These are phyloP conservation scores for Ridgeia piscesae DNA, from an alignment of 1,140 invertebrate species.

Conservation along the genomic window DNA sequence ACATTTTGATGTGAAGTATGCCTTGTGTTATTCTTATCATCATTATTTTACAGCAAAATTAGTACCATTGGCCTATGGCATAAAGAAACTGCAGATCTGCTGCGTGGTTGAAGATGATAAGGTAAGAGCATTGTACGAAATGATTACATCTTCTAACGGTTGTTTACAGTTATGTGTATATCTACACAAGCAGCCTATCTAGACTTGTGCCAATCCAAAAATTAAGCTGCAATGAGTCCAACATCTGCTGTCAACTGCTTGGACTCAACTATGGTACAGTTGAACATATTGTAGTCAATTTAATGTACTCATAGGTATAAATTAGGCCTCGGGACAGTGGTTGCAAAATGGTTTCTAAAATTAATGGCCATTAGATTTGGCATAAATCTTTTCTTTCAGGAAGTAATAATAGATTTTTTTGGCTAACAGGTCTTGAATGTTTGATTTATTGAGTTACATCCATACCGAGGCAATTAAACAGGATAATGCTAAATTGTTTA, in stretches of 20 bases:
- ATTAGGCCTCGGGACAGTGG: no score
- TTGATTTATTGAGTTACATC: neutral
- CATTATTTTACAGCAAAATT: constrained; percentile 72
- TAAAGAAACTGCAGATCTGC: constrained; percentile 90
- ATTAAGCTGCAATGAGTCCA: neutral
- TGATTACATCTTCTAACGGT: constrained; percentile 59
- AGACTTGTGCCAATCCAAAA: neutral
- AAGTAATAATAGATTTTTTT: neutral
- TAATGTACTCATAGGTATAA: no score
- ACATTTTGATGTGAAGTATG: no score
- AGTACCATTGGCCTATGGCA: constrained; percentile 90
- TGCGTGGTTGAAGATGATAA: constrained; percentile 92
- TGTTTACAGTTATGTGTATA: neutral
- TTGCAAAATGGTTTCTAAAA: no score
- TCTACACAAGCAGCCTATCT: no score
- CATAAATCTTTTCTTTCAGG: neutral
- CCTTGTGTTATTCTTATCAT: neutral
- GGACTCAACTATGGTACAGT: no score
- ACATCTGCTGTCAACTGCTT: no score
- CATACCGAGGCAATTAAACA: neutral
- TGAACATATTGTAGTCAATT: no score
- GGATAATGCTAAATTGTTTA: no score
- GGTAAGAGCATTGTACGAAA: constrained; percentile 57
- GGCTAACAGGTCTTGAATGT: neutral
- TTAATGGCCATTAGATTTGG: no score